Evolutionary conservation across 2,888 invertebrate genomes (phyloP), one percentile per base, ranked within the genome.

Genomic region (Spilosoma lubricipeda): DNA sequence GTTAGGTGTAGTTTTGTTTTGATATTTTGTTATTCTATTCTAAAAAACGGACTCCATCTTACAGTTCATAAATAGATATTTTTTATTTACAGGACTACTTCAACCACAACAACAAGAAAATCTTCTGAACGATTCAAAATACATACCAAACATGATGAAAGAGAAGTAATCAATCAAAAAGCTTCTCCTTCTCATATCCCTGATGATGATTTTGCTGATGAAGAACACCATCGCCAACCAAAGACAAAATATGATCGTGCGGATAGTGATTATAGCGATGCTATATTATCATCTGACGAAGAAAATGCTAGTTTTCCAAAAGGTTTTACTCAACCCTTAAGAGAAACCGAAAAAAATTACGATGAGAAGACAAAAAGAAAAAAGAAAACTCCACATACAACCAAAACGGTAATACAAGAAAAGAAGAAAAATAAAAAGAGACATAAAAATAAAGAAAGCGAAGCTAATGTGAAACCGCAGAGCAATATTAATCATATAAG

Each of bases 311-410:
- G 36, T 69, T 23, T 18, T 18, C 56, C n/a, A n/a, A 39, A 30
- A 63, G 18, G 56, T 59, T 70, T 70, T 33, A 70, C 69, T 70
- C 36, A 39, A 70, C 39, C 56, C 9, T n/a, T 27, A 20, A 33
- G 18, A 11, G n/a, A 8, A 18, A 5, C n/a, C 18, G 18, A 36
- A 1, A 18, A 20, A 59, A 20, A 20, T 1, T 9, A 15, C 20
- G 8, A 23, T n/a, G 15, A 13, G 36, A 9, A 69, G 5, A 30
- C 15, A 18, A n/a, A 36, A 56, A 33, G 5, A 36, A 8, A 69
- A 52, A 69, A 56, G 15, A 56, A 69, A 36, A 20, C 7, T 8
- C 20, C n/a, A 23, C 4, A 59, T 59, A n/a, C 59, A 13, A 27
- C 59, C 3, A 4, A 27, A 59, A 15, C 27, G 30, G 27, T 18